Evolutionary conservation across 2,888 invertebrate species (phyloP), one percentile per base, ranked within the genome.

Genomic region (Sceliomorpha sp.): DNA sequence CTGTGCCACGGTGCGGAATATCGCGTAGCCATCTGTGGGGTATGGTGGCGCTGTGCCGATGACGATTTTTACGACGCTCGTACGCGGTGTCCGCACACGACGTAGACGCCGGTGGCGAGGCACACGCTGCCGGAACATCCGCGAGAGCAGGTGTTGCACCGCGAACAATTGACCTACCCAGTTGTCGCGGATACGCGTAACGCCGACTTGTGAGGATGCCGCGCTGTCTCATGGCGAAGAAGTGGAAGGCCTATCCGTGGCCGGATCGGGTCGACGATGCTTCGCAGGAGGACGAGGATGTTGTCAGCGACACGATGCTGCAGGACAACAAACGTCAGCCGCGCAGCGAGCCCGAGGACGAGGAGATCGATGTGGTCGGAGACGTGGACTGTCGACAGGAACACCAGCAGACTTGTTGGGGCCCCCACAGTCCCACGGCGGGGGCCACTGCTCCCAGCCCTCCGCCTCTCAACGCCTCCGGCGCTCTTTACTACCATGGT

Each of bases 161-260:
- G 32, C 47, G 29, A 39, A 47, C 45, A 5, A 32, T 40, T 17
- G 17, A 36, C 36, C 15, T 36, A 26, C 26, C 39, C 20, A 20
- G 47, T 47, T 37, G 48, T 31, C 20, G 42, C 34, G 31, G 29
- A 13, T 39, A 29, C 29, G 29, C 8, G 24, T 29, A 9, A 8
- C 48, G 17, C 8, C 37, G 45, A 32, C 27, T 39, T 6, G 24
- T 36, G 42, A 64, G 20, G 89, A 96, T 96, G 96, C 96, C 96
- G 90, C 95, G 96, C 89, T 96, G 96, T 91, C 93, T 96, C 90
- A 96, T 96, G 96, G 96, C 96, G 86, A 96, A 96, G 91, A 96
- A 96, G 92, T 96, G 96, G 95, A 96, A 96, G 93, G 94, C 93
- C 89, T 93, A 93, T 88, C 93, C 93, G 76, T 94, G 94, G 93